Conservation (phyloP, 2,113 vertebrate genomes). For the Nothocercus julius region DNA sequence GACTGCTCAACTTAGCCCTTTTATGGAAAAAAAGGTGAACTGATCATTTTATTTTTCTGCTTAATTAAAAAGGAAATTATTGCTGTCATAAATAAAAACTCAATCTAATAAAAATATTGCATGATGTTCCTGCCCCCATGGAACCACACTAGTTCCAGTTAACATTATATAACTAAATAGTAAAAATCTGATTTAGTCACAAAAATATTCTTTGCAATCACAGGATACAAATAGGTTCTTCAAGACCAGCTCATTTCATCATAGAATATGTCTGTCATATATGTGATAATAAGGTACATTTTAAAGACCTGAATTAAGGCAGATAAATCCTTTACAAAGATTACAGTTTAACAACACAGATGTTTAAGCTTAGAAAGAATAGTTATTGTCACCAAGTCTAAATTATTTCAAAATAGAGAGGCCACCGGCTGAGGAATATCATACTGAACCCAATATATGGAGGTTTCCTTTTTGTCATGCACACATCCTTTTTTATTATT, state of each 20-base stretch:
- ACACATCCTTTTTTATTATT: too few species aligned
- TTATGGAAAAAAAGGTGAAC: background rate
- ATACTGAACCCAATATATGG: background rate
- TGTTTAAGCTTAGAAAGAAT: background rate
- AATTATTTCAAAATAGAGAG: background rate
- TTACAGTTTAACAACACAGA: background rate
- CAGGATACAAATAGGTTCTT: background rate
- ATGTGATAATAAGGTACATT: background rate
- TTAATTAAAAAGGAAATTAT: background rate
- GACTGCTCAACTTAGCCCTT: background rate
- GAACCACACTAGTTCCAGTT: background rate
- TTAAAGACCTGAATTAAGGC: background rate
- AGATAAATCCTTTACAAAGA: background rate
- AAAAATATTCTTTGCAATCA: background rate
- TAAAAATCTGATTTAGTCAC: background rate
- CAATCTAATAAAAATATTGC: background rate
- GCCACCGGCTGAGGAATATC: background rate
- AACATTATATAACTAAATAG: background rate
- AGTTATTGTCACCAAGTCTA: background rate
- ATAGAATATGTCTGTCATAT: background rate
- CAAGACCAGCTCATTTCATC: background rate
- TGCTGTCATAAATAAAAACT: background rate
- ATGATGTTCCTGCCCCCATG: background rate
- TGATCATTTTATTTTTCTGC: background rate
- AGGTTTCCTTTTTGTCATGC: background rate